phyloP scores from a whole-genome alignment of 2,888 invertebrate species.

The Lasioglossum calceatum region DNA sequence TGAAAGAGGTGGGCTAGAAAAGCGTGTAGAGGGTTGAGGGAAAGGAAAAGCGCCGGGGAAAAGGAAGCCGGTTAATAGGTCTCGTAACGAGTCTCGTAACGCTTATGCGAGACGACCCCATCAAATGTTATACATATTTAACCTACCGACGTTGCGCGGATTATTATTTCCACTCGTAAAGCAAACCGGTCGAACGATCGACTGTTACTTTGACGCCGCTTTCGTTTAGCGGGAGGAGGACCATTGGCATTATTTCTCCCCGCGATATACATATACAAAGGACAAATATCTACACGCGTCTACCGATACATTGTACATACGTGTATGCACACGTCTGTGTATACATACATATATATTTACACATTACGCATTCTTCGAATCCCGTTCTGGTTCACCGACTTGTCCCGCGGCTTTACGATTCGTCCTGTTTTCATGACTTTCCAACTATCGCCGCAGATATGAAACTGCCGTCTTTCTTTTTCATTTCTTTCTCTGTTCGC shows the following conservation, averaged over 20 bases:
- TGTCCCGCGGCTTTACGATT: conserved; percentile 65
- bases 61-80: conserved; percentile 26
- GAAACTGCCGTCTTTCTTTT: neutral
- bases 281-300: neutral
- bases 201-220: conserved; percentile 64
- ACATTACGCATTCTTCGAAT: conserved; percentile 17
- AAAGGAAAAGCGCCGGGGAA: neutral
- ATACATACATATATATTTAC: neutral
- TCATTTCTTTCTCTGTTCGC: neutral
- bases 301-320: neutral
- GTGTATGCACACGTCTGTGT: neutral
- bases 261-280: conserved; percentile 3
- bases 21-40: neutral
- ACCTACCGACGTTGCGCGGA: conserved; percentile 55
- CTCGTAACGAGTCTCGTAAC: conserved; percentile 53
- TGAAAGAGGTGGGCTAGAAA: neutral
- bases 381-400: conserved; percentile 12
- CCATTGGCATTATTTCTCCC: conserved; percentile 22
- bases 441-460: conserved; percentile 44
- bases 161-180: conserved; percentile 72
- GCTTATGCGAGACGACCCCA: conserved; percentile 63
- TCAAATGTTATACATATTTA: conserved; percentile 72
- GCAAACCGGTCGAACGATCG: conserved; percentile 64
- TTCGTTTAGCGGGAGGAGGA: conserved; percentile 20
- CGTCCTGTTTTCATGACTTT: conserved; percentile 68